A percentile compares a stretch with the other conserved stretches of the same genome.
These are phyloP conservation scores for Melanaphis sacchari DNA, from an alignment of 1,140 invertebrate genomes.

Conservation along the genomic window DNA sequence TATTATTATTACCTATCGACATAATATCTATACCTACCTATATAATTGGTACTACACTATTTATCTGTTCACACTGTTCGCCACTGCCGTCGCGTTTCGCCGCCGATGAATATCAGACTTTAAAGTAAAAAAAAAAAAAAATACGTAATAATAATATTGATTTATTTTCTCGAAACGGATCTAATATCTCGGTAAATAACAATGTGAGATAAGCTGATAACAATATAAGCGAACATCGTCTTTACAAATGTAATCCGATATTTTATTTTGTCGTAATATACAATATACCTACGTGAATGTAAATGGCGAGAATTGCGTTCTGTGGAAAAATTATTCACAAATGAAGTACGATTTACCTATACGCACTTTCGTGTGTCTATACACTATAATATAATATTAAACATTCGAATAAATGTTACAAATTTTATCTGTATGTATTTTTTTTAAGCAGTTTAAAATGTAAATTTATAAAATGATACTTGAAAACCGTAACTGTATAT, in stretches of 20 bases:
- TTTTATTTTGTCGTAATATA: constrained; percentile 36
- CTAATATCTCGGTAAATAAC: constrained; percentile 35
- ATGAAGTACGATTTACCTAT: neutral
- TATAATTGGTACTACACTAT: neutral
- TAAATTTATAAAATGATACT: constrained; percentile 9
- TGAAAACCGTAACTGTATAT: neutral
- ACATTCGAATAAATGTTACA: neutral
- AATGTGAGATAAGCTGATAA: constrained; percentile 29
- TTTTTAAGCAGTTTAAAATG: neutral
- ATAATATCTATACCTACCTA: neutral
- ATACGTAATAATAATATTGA: constrained; percentile 16
- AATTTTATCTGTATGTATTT: neutral
- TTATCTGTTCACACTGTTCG: neutral
- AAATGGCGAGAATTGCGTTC: constrained; percentile 22
- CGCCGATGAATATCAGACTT: neutral
- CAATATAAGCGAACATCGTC: constrained; percentile 32
- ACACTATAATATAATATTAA: neutral
- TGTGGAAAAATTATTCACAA: neutral
- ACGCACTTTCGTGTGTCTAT: neutral
- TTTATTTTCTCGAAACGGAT: constrained; percentile 31
- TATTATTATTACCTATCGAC: neutral
- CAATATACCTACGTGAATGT: neutral
- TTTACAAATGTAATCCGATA: constrained; percentile 33
- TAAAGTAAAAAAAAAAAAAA: neutral
- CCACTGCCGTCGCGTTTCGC: neutral